These are phyloP conservation scores for Drosophila chauvacae DNA, from an alignment of 1,140 invertebrate genomes.

Conservation along the genomic window DNA sequence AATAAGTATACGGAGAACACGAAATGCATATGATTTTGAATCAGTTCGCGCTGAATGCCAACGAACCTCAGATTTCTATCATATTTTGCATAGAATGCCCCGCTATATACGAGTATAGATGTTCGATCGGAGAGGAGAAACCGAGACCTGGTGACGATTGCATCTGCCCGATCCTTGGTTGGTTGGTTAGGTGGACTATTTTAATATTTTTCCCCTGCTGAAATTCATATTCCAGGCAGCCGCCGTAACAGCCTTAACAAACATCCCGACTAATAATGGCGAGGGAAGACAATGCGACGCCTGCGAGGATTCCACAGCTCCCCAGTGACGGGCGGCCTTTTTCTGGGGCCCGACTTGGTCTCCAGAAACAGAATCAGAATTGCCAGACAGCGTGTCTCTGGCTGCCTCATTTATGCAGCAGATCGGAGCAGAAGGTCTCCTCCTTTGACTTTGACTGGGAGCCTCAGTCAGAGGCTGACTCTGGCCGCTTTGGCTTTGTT, in stretches of 20 bases:
- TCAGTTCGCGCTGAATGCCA: slow-evolving; percentile 67
- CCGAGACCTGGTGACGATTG: slow-evolving; percentile 17
- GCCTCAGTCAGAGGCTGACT: slow-evolving; percentile 26
- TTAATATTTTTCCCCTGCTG: slow-evolving; percentile 61
- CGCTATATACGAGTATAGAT: slow-evolving; percentile 5
- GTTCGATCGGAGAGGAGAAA: slow-evolving; percentile 2
- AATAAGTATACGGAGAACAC: slow-evolving; percentile 10
- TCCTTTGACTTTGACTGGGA: slow-evolving; percentile 34
- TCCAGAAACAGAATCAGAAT: slow-evolving; percentile 29
- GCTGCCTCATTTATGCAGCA: slow-evolving; percentile 78
- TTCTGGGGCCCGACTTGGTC: slow-evolving; percentile 19
- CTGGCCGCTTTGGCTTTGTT: slow-evolving; percentile 46
- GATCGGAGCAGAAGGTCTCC: slow-evolving; percentile 17
- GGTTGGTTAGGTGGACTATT: slow-evolving; percentile 58
- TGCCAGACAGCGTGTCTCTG: slow-evolving; percentile 80
- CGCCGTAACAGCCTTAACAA: slow-evolving; percentile 67
- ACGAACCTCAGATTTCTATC: slow-evolving; percentile 70
- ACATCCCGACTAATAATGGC: slow-evolving; percentile 75
- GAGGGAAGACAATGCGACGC: slow-evolving; percentile 73
- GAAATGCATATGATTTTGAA: slow-evolving; percentile 72
- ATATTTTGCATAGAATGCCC: slow-evolving; percentile 80
- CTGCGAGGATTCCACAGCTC: slow-evolving; percentile 51
- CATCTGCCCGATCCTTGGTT: slow-evolving; percentile 19
- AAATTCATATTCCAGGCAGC: slow-evolving; percentile 68
- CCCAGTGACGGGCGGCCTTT: slow-evolving; percentile 50